Percentiles rank a stretch among this genome's conserved stretches.
Conservation (phyloP, 2,797 vertebrate species). For the Silurus lanzhouensis region DNA sequence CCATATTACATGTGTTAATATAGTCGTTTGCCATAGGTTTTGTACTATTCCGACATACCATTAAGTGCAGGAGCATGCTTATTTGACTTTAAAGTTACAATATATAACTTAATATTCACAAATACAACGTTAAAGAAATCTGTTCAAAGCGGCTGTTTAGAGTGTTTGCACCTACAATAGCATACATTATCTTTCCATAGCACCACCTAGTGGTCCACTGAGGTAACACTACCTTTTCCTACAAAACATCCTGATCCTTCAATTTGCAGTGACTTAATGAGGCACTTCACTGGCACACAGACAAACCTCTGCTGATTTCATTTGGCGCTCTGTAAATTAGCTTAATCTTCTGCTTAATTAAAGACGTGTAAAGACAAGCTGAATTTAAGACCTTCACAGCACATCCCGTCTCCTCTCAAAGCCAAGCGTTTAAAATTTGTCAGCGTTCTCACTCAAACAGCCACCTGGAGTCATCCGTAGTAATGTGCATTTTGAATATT, state of each 20-base stretch:
- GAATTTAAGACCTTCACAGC: constrained; percentile 22
- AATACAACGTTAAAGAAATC: background rate
- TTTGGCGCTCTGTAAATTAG: constrained; percentile 44
- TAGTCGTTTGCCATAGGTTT: background rate
- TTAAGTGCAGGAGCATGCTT: background rate
- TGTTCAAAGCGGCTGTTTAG: background rate
- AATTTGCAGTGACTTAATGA: constrained; percentile 46
- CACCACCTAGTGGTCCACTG: constrained; percentile 21
- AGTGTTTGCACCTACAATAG: background rate
- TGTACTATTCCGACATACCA: background rate
- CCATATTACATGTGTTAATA: background rate
- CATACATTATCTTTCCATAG: constrained; percentile 1
- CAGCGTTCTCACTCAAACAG: constrained; percentile 4
- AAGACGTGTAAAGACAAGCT: constrained; percentile 48
- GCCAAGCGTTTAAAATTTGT: background rate
- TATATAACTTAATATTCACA: background rate
- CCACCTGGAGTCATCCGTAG: constrained; percentile 24
- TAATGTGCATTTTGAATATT: constrained; percentile 2
- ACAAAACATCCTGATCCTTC: background rate
- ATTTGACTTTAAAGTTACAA: background rate
- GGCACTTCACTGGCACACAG: constrained; percentile 35
- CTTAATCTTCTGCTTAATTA: constrained; percentile 50
- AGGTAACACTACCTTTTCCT: background rate
- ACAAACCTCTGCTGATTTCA: constrained; percentile 52
- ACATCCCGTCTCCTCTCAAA: constrained; percentile 1